Conservation (phyloP, 2,888 invertebrate genomes). For the Metallyticus violacea region DNA sequence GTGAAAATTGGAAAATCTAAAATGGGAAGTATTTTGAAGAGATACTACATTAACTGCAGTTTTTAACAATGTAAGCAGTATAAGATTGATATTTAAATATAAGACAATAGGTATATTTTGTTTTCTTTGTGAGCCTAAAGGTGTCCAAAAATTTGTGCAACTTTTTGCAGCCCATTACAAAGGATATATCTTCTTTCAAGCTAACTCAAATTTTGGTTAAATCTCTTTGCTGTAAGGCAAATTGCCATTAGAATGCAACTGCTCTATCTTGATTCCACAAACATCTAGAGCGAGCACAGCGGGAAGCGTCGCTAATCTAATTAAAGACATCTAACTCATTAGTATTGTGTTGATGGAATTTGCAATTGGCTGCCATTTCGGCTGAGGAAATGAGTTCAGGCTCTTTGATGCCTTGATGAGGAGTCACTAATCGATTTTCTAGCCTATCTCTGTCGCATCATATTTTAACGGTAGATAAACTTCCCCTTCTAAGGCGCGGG, state of each 20-base stretch:
- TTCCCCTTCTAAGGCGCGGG: too few species aligned
- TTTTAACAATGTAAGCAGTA: too few species aligned
- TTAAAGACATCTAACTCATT: neutral
- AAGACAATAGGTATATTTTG: too few species aligned
- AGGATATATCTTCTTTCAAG: too few species aligned
- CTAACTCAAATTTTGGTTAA: neutral
- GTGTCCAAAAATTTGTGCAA: too few species aligned
- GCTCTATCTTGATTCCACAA: neutral
- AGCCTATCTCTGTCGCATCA: neutral
- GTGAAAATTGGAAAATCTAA: too few species aligned
- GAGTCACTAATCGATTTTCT: neutral
- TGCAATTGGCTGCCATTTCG: neutral
- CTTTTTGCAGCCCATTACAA: too few species aligned
- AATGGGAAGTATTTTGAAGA: too few species aligned
- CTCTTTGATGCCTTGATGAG: neutral
- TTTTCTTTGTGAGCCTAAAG: too few species aligned
- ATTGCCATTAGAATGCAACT: neutral
- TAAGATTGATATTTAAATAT: too few species aligned
- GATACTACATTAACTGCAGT: too few species aligned
- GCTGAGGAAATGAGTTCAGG: neutral
- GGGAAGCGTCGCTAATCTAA: neutral
- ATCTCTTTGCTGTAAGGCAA: neutral
- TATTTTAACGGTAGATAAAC: too few species aligned
- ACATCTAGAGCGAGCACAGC: neutral
- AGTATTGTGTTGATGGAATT: neutral